phyloP scores from a whole-genome alignment of 2,113 vertebrate species.

The Alces alces region DNA sequence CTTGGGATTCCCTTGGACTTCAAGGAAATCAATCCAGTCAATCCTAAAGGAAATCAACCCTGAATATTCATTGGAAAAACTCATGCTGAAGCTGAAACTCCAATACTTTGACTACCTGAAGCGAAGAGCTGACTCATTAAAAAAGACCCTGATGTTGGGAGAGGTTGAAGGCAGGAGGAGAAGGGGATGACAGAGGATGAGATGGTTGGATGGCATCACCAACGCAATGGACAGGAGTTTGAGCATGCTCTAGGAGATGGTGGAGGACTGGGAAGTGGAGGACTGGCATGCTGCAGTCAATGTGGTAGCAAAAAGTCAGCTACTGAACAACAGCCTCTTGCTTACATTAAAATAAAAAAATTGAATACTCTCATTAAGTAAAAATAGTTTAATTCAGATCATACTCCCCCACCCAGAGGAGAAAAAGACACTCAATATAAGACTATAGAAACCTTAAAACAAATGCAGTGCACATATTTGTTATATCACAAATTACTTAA shows the following conservation, averaged over 20 bases:
- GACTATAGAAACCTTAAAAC: not conserved
- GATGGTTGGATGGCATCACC: not conserved
- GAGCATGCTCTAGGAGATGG: not conserved
- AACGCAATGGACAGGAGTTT: not conserved
- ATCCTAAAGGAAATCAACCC: not conserved
- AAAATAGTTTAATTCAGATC: not conserved
- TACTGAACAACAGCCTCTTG: not conserved
- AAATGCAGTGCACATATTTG: not conserved
- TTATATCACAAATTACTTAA: not conserved
- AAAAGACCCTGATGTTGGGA: not conserved
- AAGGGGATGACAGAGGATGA: not conserved
- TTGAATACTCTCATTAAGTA: not conserved
- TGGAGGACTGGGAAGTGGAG: not conserved
- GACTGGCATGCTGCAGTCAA: fast-evolving
- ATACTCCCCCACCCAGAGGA: fast-evolving
- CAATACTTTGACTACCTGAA: not conserved
- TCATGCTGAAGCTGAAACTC: not conserved
- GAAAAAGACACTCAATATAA: not conserved
- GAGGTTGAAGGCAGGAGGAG: not conserved
- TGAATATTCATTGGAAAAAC: not conserved
- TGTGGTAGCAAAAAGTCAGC: not conserved
- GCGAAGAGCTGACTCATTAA: not conserved
- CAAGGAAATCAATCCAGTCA: not conserved
- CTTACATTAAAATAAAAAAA: not conserved
- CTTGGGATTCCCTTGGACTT: not conserved